phyloP scores from a whole-genome alignment of 2,797 vertebrate genomes.

The Myiothlypis coronata region DNA sequence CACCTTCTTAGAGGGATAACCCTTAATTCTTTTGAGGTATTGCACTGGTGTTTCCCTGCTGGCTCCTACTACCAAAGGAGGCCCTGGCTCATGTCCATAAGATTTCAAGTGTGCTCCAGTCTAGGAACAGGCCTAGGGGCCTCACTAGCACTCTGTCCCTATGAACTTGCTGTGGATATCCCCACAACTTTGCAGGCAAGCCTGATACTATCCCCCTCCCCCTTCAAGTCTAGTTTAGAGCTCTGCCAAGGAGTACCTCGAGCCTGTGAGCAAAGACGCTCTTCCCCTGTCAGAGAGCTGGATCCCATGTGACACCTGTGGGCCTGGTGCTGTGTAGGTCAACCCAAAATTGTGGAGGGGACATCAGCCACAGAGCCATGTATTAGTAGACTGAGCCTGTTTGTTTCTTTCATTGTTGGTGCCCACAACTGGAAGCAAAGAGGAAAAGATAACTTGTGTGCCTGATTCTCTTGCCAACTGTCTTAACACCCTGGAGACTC shows the following conservation, averaged over 20 bases:
- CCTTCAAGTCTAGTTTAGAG: background rate
- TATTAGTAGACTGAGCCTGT: background rate
- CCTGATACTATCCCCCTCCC: accelerated
- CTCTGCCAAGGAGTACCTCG: background rate
- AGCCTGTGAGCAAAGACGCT: accelerated
- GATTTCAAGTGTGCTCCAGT: background rate
- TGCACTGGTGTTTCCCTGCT: background rate
- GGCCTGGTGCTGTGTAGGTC: background rate
- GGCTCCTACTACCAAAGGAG: background rate
- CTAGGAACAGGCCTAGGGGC: background rate
- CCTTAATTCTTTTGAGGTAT: background rate
- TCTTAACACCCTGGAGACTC: background rate
- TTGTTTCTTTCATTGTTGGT: background rate
- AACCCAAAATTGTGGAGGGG: background rate
- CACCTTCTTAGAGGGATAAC: background rate
- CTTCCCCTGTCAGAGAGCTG: background rate
- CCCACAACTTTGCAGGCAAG: background rate
- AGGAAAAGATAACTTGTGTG: background rate
- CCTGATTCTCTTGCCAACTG: background rate
- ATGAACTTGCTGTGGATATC: background rate
- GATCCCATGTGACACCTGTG: background rate
- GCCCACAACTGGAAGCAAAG: background rate
- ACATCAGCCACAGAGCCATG: background rate
- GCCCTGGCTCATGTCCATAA: background rate
- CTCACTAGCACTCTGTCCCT: background rate